Base-by-base conservation (phyloP, 2,888 invertebrate species). In the Apotomis betuletana region DNA sequence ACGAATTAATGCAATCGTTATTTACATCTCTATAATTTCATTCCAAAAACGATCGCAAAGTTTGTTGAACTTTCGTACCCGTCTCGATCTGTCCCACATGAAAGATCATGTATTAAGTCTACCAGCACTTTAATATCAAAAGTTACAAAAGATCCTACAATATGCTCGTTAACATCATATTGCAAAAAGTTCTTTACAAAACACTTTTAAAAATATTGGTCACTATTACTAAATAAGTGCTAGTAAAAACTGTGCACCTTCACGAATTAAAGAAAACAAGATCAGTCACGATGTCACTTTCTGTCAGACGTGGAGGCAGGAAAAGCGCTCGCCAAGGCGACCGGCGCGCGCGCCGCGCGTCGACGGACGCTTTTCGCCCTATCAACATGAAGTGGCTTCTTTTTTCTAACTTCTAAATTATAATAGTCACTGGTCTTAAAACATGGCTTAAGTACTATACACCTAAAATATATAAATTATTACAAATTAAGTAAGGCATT, bases 391-490 rank as follows among this genome's bases (percentile, higher is more conserved):
- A 83, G 84, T 87, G 87, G 88, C 89, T 83, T 83, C 81, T 82
- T 83, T 87, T 88, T 87, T 72, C 72, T 72, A 72, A 90, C 84
- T 89, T 88, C 91, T 91, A 92, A 90, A 92, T 90, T 90, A 92
- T 87, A 92, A 92, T 91, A 92, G 90, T 92, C 91, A 93, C 92
- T 92, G 92, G 92, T 92, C 92, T 92, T 89, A 90, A 92, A 91
- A 92, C 92, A 92, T 93, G 92, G 92, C 93, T 93, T 93, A 93
- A 92, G 92, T 93, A 92, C 93, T 92, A 92, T 92, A 92, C 92
- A 93, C 91, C 92, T 93, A 92, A 91, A 91, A 92, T 92, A 92
- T 90, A 93, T 93, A 93, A 93, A 93, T 93, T 93, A 93, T 92
- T 93, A 92, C 91, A 92, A 92, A 92, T 92, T 92, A 92, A 92